Conservation (phyloP, 2,797 vertebrate genomes). For the Rhincodon typus region DNA sequence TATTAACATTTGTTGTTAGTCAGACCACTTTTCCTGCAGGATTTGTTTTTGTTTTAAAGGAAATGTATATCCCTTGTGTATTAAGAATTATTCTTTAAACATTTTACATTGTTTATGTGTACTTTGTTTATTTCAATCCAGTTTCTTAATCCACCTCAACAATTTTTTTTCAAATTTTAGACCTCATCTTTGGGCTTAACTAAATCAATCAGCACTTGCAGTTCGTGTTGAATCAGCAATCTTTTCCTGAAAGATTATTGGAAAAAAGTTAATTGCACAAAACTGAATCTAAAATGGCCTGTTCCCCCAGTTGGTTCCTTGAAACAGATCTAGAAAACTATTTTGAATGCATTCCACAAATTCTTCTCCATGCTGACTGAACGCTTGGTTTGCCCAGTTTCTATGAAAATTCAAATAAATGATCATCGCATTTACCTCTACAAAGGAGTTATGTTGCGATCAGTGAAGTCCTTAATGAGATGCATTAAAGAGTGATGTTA, state of each 20-base stretch:
- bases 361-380: background rate
- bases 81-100: background rate
- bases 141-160: background rate
- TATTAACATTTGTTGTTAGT: background rate
- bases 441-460: background rate
- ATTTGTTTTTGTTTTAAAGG: background rate
- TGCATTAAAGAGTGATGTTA: background rate
- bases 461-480: background rate
- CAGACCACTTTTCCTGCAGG: background rate
- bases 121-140: background rate
- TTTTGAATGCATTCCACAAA: background rate
- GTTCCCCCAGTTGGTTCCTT: background rate
- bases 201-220: no score
- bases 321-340: background rate
- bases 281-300: background rate
- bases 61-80: background rate
- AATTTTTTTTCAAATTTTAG: background rate
- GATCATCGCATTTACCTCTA: background rate
- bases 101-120: background rate
- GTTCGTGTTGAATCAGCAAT: no score
- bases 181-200: background rate
- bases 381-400: background rate
- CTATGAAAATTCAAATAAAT: background rate
- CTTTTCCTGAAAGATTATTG: background rate
- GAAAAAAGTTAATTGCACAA: background rate